Evolutionary conservation across 2,113 vertebrate species (phyloP).

Genomic region (Cricetomys ansorgei): DNA sequence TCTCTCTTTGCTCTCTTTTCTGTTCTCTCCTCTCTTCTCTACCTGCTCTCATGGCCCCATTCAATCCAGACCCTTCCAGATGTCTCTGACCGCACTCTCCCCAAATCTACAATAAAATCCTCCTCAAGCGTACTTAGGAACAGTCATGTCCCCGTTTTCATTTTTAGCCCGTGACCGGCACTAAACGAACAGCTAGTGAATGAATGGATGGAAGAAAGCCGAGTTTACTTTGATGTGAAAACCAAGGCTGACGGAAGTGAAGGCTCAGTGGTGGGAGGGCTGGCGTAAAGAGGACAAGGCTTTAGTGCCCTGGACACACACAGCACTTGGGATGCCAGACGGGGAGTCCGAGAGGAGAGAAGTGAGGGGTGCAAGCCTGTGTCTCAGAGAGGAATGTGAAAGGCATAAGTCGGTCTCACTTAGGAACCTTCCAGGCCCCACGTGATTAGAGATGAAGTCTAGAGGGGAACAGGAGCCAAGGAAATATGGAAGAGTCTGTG

Average conservation of each 20-base stretch:
- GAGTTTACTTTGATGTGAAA: background rate
- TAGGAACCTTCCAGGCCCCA: background rate
- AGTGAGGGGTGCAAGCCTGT: too few relatives aligned
- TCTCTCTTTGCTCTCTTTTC: background rate
- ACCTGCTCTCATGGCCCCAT: background rate
- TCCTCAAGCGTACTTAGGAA: background rate
- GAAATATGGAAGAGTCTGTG: background rate
- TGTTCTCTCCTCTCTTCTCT: background rate
- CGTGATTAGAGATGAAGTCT: background rate
- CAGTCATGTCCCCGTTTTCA: background rate
- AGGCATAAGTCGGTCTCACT: background rate
- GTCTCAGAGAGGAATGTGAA: background rate
- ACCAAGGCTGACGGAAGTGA: background rate
- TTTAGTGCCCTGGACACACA: background rate
- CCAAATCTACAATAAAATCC: background rate
- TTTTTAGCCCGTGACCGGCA: rapidly evolving
- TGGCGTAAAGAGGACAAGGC: rapidly evolving
- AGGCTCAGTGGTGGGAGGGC: background rate
- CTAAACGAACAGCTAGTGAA: background rate
- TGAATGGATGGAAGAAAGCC: background rate
- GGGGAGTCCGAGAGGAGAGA: background rate
- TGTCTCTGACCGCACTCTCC: background rate
- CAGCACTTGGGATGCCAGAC: background rate
- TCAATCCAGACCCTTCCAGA: background rate
- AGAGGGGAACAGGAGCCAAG: background rate